These are phyloP conservation scores for Crocallis elinguaria DNA, from an alignment of 2,888 invertebrate genomes.

Conservation along the genomic window DNA sequence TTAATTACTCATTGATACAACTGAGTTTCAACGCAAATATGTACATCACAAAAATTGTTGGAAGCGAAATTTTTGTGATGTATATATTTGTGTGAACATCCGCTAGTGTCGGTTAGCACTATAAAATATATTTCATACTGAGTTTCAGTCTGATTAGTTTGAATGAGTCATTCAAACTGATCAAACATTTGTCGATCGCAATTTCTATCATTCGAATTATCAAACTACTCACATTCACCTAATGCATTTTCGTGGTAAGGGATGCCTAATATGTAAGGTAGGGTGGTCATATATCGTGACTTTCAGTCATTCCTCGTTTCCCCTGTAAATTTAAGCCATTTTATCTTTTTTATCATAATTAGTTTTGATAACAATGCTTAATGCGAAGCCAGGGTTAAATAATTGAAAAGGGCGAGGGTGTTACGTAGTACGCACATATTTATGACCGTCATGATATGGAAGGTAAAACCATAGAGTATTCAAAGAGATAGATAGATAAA, in stretches of 20 bases:
- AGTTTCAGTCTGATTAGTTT: too few relatives aligned
- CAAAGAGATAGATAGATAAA: too few relatives aligned
- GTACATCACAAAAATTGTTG: too few relatives aligned
- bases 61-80: too few relatives aligned
- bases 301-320: conserved; percentile 47
- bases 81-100: too few relatives aligned
- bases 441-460: conserved; percentile 16
- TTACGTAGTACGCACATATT: conserved; percentile 9
- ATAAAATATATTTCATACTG: too few relatives aligned
- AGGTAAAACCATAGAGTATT: too few relatives aligned
- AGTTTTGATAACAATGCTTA: conserved; percentile 35
- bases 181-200: conserved; percentile 8
- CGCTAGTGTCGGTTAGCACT: too few relatives aligned
- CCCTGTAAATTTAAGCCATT: conserved; percentile 22
- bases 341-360: conserved; percentile 39
- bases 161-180: conserved; percentile 11
- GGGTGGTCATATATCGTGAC: conserved; percentile 50
- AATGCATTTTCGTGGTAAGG: conserved; percentile 24
- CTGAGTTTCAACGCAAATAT: too few relatives aligned
- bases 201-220: conserved; percentile 12
- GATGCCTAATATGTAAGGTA: neutral
- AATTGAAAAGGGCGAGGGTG: conserved; percentile 35
- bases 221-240: conserved; percentile 10
- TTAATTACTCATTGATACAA: too few relatives aligned
- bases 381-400: conserved; percentile 30